phyloP scores from a whole-genome alignment of 2,797 vertebrate genomes.

The Tolypeutes matacus region DNA sequence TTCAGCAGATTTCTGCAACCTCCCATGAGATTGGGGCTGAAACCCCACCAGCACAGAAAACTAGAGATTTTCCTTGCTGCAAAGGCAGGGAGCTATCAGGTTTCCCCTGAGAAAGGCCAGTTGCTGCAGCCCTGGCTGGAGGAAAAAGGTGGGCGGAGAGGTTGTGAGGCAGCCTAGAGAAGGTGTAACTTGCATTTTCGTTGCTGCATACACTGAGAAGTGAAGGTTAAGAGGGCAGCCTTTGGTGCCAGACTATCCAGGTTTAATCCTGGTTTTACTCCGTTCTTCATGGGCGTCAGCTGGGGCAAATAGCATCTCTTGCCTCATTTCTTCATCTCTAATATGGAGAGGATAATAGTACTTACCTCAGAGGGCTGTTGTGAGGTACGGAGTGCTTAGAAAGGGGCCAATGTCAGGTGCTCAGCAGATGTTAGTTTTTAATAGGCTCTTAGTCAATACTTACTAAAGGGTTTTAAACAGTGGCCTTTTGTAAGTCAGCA shows the following conservation, averaged over 20 bases:
- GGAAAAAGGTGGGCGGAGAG: no score
- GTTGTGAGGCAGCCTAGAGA: not conserved
- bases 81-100: not conserved
- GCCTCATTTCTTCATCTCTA: not conserved
- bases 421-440: not conserved
- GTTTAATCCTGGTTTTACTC: not conserved
- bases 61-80: not conserved
- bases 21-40: not conserved
- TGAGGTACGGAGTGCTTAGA: not conserved
- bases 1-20: not conserved
- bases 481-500: not conserved
- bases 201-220: not conserved
- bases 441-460: not conserved
- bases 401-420: not conserved
- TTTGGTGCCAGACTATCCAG: not conserved
- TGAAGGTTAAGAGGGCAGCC: not conserved
- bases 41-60: not conserved
- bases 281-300: no score
- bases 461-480: not conserved
- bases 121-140: not conserved
- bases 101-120: not conserved
- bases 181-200: fast-evolving
- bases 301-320: not conserved
- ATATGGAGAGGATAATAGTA: not conserved
- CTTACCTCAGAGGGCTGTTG: not conserved